These are phyloP conservation scores for Cebidichthys violaceus DNA, from an alignment of 2,113 vertebrate species.

Conservation along the genomic window DNA sequence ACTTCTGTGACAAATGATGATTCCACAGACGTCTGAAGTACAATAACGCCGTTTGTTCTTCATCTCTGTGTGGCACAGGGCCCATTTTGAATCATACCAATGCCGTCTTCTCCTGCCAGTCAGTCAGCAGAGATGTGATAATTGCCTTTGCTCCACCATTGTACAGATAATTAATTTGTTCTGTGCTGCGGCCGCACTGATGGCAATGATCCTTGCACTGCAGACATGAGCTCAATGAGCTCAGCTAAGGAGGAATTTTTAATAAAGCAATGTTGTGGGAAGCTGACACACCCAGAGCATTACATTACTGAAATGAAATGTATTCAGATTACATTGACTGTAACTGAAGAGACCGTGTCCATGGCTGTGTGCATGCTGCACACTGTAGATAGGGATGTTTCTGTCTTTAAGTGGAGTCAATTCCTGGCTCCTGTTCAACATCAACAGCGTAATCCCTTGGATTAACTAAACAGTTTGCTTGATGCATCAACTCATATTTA, in stretches of 20 bases:
- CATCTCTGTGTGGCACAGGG: constrained; percentile 15
- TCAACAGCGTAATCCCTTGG: constrained; percentile 44
- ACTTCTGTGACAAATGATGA: constrained; percentile 45
- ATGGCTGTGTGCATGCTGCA: not conserved
- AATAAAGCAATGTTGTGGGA: constrained; percentile 23
- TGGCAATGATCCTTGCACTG: constrained; percentile 9
- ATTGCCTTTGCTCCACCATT: constrained; percentile 36
- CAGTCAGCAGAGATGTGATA: constrained; percentile 40
- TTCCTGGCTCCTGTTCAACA: constrained; percentile 20
- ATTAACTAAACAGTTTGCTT: constrained; percentile 29
- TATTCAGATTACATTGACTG: not conserved
- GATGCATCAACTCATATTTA: not conserved
- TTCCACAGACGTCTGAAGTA: constrained; percentile 47
- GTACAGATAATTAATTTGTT: constrained; percentile 68
- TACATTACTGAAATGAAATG: not conserved
- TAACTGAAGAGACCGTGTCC: not conserved
- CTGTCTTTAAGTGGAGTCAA: not conserved
- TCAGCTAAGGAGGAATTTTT: constrained; percentile 17
- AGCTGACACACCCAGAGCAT: constrained; percentile 21
- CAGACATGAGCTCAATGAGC: constrained; percentile 23
- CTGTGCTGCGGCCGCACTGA: not conserved
- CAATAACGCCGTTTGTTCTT: constrained; percentile 37
- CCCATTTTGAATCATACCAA: constrained; percentile 24
- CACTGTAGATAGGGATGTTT: not conserved
- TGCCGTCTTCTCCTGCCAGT: constrained; percentile 22